Base-by-base conservation (phyloP, 2,113 vertebrate genomes). In the Gasterosteus aculeatus region DNA sequence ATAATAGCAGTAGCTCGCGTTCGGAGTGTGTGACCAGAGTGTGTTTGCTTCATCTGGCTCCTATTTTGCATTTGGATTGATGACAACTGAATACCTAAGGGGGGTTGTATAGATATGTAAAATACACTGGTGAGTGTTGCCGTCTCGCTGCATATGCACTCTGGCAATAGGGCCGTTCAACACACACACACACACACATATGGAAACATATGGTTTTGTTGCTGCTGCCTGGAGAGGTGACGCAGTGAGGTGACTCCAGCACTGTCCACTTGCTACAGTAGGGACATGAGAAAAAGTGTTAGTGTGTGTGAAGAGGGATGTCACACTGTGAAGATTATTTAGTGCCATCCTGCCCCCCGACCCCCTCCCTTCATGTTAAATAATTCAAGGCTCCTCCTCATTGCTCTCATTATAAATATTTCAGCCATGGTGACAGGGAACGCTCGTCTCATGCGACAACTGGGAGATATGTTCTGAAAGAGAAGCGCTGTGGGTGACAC, bases 401-500 rank as follows among this genome's bases (percentile, higher is more conserved):
- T 95, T 94, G 91, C 94, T 94, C 94, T 95, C 94, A 94, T 95
- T 94, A 95, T 97, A 95, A 97, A 97, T 97, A 96, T 97, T 96
- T 97, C 95, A 97, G 95, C 92, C 89, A 93, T 91, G 89, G 95
- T 95, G 96, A 96, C 94, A 95, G 93, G 93, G 95, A 95, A 94
- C 93, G 93, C 93, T 94, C 92, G 92, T 94, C 95, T 95, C 95
- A 89, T 93, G 94, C 91, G 88, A 94, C 95, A 94, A 94, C 93
- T 91, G 77, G 82, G 81, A 88, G 85, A 81, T 71, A 68, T 92
- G 93, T 77, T 93, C 94, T 90, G 86, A 93, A 88, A 88, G 87
- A 92, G 81, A 89, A 16, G 61, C 38, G 53, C 85, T 65, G 81
- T 57, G 54, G 16, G 53, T 44, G 49, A 19, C 4, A 61, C 10